A percentile compares a stretch with the other conserved stretches of the same genome.
These are phyloP conservation scores for Pelodytes ibericus DNA, from an alignment of 2,797 vertebrate genomes.

Conservation along the genomic window DNA sequence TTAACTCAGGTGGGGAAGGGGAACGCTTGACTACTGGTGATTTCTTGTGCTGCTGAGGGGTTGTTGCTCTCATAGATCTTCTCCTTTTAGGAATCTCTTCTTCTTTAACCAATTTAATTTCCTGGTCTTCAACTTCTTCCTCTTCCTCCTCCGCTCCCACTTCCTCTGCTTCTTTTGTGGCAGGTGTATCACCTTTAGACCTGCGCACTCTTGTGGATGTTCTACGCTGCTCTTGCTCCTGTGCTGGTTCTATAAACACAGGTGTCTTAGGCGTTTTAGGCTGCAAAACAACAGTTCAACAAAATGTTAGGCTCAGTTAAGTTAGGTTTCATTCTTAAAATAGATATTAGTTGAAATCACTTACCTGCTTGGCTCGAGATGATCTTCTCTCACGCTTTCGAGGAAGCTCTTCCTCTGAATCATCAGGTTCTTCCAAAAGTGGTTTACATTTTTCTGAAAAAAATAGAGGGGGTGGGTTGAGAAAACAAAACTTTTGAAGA, in stretches of 20 bases:
- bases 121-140: constrained; percentile 62
- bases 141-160: constrained; percentile 57
- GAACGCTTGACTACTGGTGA: constrained; percentile 56
- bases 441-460: constrained; percentile 61
- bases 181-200: constrained; percentile 61
- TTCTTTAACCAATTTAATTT: constrained; percentile 45
- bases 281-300: constrained; percentile 57
- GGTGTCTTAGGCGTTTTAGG: constrained; percentile 63
- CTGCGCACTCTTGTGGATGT: constrained; percentile 63
- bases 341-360: background rate
- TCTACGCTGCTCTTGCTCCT: constrained; percentile 71
- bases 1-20: constrained; percentile 68
- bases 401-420: constrained; percentile 69
- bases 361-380: constrained; percentile 68
- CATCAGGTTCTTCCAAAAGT: constrained; percentile 65
- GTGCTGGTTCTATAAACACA: constrained; percentile 71
- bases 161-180: constrained; percentile 64
- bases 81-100: constrained; percentile 44
- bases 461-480: background rate
- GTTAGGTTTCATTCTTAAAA: background rate
- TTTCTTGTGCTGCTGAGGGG: constrained; percentile 29
- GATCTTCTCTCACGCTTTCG: constrained; percentile 65
- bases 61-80: constrained; percentile 55
- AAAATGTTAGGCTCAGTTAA: background rate
- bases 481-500: background rate